Percentiles rank a stretch among this genome's conserved stretches.
phyloP scores from a whole-genome alignment of 2,113 vertebrate species.

The Carlito syrichta region DNA sequence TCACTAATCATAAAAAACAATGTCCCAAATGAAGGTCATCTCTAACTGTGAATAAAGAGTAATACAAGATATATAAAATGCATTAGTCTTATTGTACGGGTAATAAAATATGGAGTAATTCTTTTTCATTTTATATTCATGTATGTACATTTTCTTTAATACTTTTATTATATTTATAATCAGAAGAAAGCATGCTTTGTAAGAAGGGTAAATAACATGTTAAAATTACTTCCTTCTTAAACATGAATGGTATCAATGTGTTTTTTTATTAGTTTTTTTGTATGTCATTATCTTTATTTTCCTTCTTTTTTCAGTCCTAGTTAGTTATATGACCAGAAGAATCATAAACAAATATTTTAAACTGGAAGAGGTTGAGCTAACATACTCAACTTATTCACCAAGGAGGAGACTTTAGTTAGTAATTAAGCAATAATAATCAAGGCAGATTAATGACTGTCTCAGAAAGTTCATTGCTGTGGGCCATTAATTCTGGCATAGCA shows the following conservation, averaged over 20 bases:
- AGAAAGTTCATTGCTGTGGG: constrained; percentile 76
- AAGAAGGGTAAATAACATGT: neutral
- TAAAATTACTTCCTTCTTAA: neutral
- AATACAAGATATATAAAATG: neutral
- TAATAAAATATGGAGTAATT: neutral
- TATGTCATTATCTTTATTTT: constrained; percentile 40
- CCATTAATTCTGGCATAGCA: constrained; percentile 81
- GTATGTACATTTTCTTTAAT: neutral
- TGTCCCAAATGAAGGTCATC: neutral
- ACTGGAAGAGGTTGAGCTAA: constrained; percentile 44
- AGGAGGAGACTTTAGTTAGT: constrained; percentile 69
- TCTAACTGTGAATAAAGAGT: neutral
- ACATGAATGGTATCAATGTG: neutral
- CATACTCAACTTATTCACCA: constrained; percentile 53
- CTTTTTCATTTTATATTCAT: neutral
- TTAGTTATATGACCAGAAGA: constrained; percentile 36
- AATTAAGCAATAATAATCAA: constrained; percentile 81
- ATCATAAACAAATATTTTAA: constrained; percentile 40
- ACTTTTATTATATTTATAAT: neutral
- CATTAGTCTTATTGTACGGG: neutral
- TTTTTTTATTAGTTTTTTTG: neutral
- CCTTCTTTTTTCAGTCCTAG: neutral
- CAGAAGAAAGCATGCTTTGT: neutral
- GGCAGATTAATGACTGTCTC: constrained; percentile 80
- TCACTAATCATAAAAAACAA: neutral